Evolutionary conservation across 2,888 invertebrate genomes (phyloP).

Genomic region (Metopia argyrocephala): DNA sequence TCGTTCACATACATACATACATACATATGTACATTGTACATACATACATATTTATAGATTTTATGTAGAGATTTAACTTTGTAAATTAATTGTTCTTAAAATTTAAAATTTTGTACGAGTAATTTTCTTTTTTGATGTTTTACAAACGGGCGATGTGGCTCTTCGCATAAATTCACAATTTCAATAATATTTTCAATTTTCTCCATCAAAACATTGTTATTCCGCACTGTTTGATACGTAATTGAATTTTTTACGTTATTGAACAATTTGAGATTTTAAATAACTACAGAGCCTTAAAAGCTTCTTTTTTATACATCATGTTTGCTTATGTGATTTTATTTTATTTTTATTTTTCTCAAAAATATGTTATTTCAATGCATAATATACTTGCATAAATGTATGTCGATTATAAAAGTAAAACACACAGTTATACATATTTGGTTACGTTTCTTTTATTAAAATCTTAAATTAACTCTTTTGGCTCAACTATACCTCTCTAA

Average conservation of each 20-base stretch:
- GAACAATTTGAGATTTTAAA: constrained; percentile 12
- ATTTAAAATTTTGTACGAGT: not conserved
- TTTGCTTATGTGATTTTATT: not conserved
- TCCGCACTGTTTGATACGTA: constrained; percentile 71
- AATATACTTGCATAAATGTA: no score
- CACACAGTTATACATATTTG: no score
- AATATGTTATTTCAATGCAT: no score
- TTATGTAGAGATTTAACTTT: no score
- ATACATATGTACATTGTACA: no score
- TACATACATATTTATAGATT: no score
- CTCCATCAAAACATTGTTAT: constrained; percentile 70
- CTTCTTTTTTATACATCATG: not conserved
- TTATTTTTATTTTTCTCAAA: no score
- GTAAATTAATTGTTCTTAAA: no score
- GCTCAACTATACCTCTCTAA: no score
- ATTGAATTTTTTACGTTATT: constrained; percentile 67
- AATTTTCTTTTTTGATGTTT: not conserved
- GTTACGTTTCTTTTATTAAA: no score
- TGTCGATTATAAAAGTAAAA: no score
- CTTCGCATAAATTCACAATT: constrained; percentile 1
- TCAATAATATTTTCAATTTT: constrained; percentile 53
- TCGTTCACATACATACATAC: not conserved
- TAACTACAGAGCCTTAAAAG: not conserved
- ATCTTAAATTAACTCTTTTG: no score
- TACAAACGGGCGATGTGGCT: not conserved